Conservation (phyloP, 2,113 vertebrate genomes). For the Diglossa brunneiventris region DNA sequence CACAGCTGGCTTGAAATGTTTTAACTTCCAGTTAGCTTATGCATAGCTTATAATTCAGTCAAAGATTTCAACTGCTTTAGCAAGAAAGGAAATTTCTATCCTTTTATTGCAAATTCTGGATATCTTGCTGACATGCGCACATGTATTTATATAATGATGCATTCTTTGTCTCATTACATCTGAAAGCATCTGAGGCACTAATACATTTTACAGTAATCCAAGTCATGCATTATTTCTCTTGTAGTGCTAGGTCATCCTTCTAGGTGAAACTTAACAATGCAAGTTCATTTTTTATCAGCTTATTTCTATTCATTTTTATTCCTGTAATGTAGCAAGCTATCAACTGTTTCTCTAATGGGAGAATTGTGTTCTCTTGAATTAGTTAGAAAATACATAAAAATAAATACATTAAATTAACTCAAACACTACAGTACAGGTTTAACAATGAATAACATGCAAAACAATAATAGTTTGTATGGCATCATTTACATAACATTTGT, state of each 20-base stretch:
- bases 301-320: constrained; percentile 14
- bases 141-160: background rate
- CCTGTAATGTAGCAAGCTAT: background rate
- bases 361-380: background rate
- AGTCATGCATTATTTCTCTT: background rate
- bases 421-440: background rate
- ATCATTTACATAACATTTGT: background rate
- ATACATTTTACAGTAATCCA: background rate
- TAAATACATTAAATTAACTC: background rate
- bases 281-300: background rate
- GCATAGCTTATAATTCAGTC: background rate
- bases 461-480: background rate
- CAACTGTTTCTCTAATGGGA: background rate
- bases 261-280: background rate
- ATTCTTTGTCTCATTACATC: background rate
- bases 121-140: background rate
- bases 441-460: background rate
- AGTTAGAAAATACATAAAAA: background rate
- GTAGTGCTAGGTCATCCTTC: background rate
- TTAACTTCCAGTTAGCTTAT: background rate
- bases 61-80: background rate
- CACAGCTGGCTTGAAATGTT: background rate
- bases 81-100: background rate
- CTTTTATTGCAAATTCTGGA: background rate
- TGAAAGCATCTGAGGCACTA: background rate